phyloP scores from a whole-genome alignment of 2,113 vertebrate genomes.

The Thalassoma bifasciatum region DNA sequence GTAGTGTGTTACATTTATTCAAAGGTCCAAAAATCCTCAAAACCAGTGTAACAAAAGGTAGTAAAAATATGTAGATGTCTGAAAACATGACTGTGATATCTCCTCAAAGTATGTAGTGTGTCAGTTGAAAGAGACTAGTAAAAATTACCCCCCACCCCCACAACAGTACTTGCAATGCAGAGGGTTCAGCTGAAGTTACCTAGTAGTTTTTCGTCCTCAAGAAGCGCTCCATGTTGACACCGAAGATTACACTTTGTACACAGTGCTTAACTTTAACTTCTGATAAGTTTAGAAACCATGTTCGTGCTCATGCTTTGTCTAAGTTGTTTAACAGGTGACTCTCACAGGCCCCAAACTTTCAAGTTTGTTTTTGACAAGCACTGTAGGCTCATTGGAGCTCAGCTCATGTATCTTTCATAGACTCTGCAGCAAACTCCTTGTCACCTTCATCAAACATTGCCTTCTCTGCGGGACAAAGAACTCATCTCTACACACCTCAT shows the following conservation, averaged over 20 bases:
- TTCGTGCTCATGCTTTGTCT: conserved; percentile 4
- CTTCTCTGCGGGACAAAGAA: conserved; percentile 23
- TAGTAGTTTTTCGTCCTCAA: conserved; percentile 1
- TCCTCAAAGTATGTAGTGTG: background rate
- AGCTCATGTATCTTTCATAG: conserved; percentile 69
- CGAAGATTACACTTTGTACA: background rate
- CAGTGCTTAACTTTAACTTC: background rate
- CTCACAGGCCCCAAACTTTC: conserved; percentile 24
- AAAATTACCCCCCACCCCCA: too few species aligned
- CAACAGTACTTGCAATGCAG: too few species aligned
- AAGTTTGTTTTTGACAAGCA: conserved; percentile 31
- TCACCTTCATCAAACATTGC: conserved; percentile 35
- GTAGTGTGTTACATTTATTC: conserved; percentile 28
- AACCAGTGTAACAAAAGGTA: conserved; percentile 22
- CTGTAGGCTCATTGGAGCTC: conserved; percentile 20
- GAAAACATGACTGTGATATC: conserved; percentile 7
- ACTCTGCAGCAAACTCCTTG: conserved; percentile 41
- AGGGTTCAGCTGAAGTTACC: background rate
- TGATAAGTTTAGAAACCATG: conserved; percentile 5
- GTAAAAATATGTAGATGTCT: background rate
- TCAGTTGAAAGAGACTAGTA: too few species aligned
- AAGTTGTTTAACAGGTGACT: conserved; percentile 24
- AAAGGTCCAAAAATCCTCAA: conserved; percentile 8
- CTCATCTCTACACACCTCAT: conserved; percentile 31
- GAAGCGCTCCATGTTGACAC: background rate